Base-by-base conservation (phyloP, 2,888 invertebrate species). In the Pteria penguin region DNA sequence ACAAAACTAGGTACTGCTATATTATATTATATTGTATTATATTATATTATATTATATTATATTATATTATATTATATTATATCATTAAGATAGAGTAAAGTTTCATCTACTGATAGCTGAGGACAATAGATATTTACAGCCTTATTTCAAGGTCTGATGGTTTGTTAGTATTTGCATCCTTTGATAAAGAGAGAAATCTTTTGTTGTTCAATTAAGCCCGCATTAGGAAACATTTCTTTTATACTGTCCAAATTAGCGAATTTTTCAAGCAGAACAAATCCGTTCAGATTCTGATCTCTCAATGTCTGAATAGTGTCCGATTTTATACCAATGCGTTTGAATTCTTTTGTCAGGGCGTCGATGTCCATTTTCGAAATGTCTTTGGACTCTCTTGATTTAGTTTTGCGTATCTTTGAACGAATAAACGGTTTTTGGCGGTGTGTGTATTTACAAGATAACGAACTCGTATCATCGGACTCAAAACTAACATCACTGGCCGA, bases 141-240 rank as follows among this genome's bases (percentile, higher is more conserved):
- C n/a, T n/a, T n/a, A n/a, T n/a, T n/a, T n/a, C n/a, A n/a, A n/a
- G n/a, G n/a, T n/a, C n/a, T n/a, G n/a, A n/a, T n/a, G 45, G 18
- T 18, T 57, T 24, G 14, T 57, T 32, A 68, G 24, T 68, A 68
- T 75, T 83, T 77, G 80, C 84, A 85, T 5, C 84, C 84, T 60
- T 80, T 74, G 33, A 86, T 72, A 62, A 84, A 86, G 82, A 87
- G 82, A n/a, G 80, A 79, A 11, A 87, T 84, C 71, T 84, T 85
- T 62, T 82, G 83, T 36, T 81, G 75, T 31, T 86, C 87, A 5
- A 87, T 79, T 32, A 83, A 68, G 26, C 82, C 82, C 2, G 85
- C 76, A 0, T 80, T 82, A 4, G 75, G 77, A 8, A 87, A 65
- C 63, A 79, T 78, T 1, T 84, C 83, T 32, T 73, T 73, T 8